Conservation (phyloP, 2,113 vertebrate genomes). For the Baryphthengus martii region DNA sequence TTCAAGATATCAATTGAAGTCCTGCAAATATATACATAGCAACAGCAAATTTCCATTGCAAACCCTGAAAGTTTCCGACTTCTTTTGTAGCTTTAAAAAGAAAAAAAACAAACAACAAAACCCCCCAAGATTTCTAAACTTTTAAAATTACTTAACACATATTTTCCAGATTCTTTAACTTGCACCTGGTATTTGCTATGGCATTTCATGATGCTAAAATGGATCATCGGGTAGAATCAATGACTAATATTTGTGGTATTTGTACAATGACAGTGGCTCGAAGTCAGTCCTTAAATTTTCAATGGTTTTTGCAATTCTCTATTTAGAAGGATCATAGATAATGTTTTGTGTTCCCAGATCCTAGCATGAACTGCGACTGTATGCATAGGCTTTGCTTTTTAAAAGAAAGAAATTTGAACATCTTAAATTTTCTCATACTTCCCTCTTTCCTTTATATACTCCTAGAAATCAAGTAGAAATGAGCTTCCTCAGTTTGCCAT, state of each 20-base stretch:
- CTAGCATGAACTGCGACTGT: neutral
- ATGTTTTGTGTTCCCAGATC: neutral
- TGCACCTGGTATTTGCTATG: neutral
- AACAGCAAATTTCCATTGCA: neutral
- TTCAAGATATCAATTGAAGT: neutral
- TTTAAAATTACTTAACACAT: neutral
- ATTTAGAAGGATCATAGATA: neutral
- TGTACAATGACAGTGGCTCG: neutral
- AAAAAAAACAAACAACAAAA: neutral
- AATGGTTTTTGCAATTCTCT: neutral
- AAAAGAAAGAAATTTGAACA: neutral
- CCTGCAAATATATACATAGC: neutral
- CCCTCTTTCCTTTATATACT: neutral
- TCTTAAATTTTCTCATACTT: neutral
- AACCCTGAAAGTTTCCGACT: neutral
- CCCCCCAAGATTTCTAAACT: neutral
- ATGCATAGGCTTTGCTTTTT: neutral
- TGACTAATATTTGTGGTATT: neutral
- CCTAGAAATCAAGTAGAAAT: neutral
- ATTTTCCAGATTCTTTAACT: neutral
- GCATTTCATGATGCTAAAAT: neutral
- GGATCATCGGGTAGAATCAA: neutral
- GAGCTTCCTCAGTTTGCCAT: neutral
- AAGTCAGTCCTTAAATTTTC: neutral
- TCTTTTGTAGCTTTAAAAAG: neutral